Conservation (phyloP, 2,113 vertebrate species). For the Ciconia maguari region DNA sequence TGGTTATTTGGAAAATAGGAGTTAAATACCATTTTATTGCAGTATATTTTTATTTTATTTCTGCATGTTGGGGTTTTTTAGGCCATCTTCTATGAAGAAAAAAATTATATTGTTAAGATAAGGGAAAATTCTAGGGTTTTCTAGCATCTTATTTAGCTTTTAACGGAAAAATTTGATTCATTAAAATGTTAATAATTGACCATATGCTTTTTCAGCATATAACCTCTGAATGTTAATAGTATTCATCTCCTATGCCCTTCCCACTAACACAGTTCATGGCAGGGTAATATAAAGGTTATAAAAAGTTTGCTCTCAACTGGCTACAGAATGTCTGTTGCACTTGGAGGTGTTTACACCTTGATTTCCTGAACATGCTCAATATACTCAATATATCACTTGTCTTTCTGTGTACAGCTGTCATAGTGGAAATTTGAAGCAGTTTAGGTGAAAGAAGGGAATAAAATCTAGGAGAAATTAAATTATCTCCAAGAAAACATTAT, state of each 20-base stretch:
- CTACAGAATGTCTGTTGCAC: conserved; percentile 5
- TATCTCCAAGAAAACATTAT: not conserved
- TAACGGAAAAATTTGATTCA: not conserved
- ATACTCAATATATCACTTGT: not conserved
- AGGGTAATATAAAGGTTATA: conserved; percentile 18
- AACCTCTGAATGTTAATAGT: not conserved
- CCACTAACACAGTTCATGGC: not conserved
- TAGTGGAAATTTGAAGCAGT: not conserved
- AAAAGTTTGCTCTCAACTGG: conserved; percentile 27
- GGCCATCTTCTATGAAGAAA: not conserved
- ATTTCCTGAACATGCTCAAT: conserved; percentile 40
- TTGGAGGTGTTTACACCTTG: conserved; percentile 47
- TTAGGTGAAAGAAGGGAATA: not conserved
- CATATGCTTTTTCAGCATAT: not conserved
- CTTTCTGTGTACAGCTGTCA: not conserved
- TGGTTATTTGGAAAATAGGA: not conserved
- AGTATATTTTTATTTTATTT: not conserved
- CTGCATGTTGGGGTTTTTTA: not conserved
- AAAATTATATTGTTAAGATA: not conserved
- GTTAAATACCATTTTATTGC: not conserved
- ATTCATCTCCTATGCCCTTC: not conserved
- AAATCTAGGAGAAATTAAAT: not conserved
- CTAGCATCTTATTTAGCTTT: not conserved
- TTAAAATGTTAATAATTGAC: not conserved
- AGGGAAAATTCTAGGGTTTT: not conserved